Conservation (phyloP, 1,140 invertebrate species). For the Bombus haemorrhoidalis region DNA sequence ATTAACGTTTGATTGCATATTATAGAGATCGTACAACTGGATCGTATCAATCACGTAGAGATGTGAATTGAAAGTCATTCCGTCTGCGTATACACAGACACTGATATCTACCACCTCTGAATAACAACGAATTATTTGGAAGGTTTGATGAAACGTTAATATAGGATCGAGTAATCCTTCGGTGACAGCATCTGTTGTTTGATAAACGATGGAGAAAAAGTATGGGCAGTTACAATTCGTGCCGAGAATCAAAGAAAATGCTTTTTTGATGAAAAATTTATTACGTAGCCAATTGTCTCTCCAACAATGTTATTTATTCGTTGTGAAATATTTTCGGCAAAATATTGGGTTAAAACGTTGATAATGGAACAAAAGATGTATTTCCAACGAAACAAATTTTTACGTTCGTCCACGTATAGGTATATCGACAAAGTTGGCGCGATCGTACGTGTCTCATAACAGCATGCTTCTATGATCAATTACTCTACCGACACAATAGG, state of each 20-base stretch:
- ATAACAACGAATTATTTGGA: background rate
- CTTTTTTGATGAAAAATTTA: background rate
- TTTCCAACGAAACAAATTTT: background rate
- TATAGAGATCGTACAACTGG: background rate
- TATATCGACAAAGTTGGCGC: conserved; percentile 4
- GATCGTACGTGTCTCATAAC: conserved; percentile 39
- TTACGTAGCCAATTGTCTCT: background rate
- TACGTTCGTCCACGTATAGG: too few relatives aligned
- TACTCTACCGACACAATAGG: conserved; percentile 19
- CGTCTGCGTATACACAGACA: background rate
- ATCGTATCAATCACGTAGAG: background rate
- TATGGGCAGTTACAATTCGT: background rate
- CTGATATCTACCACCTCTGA: background rate
- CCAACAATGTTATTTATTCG: background rate
- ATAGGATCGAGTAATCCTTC: background rate
- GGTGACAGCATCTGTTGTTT: background rate
- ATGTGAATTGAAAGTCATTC: background rate
- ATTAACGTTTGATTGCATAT: background rate
- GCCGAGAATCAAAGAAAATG: background rate
- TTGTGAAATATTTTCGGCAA: background rate
- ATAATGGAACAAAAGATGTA: background rate
- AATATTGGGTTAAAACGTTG: background rate
- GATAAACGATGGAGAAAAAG: background rate
- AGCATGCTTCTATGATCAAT: conserved; percentile 46
- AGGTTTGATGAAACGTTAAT: background rate